Base-by-base conservation (phyloP, 2,888 invertebrate species). In the Scaptodrosophila latifasciaeformis region DNA sequence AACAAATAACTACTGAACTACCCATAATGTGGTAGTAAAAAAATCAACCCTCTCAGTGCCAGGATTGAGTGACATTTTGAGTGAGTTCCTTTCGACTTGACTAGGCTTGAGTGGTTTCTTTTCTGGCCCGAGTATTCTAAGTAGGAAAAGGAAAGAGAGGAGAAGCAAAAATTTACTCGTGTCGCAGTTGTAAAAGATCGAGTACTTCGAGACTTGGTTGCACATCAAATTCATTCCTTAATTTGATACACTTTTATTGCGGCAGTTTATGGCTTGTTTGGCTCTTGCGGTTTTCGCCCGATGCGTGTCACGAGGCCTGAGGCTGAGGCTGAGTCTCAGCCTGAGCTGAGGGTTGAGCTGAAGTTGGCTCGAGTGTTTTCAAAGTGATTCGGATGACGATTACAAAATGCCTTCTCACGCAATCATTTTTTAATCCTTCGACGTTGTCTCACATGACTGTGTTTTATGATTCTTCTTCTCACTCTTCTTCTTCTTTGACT, bases 321-420 rank as follows among this genome's bases (percentile, higher is more conserved):
- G 37, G 24, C 18, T 31, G 24, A 43, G 52, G 37, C 6, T n/a
- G 18, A 31, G 18, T 9, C n/a, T n/a, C n/a, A n/a, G n/a, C n/a
- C n/a, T n/a, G 49, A 24, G 13, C 19, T 30, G 15, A 34, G 13
- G 6, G 34, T 7, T 7, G 12, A 12, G 12, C 13, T 31, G 12
- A 31, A 31, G 1, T 31, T 31, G 31, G 12, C 6, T 31, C 12
- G 10, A 13, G 13, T 34, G 12, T 66, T 65, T 68, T 69, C 64
- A 62, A 75, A 77, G 75, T 70, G 68, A 72, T 66, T 74, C 64
- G 49, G 56, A 66, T 66, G 81, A 70, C 68, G 71, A 76, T 80
- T 81, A 78, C 76, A 71, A 76, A 80, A 81, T 78, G 72, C 70
- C 71, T 76, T 81, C 78, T 72, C 80, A 82, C 82, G 76, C 82